Conservation (phyloP, 2,797 vertebrate species). For the Clangula hyemalis region DNA sequence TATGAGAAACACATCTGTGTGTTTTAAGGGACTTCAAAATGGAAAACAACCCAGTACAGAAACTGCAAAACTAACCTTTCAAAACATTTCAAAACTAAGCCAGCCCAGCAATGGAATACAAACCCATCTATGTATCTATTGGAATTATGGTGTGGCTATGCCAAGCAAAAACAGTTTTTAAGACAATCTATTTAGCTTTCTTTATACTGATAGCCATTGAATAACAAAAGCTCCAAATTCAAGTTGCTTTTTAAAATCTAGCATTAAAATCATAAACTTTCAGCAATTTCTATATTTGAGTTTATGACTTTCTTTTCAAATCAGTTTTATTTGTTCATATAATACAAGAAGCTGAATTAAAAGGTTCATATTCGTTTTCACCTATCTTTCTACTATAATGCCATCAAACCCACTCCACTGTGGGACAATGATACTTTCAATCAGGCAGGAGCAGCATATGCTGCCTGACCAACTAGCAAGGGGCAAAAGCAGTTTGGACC, state of each 20-base stretch:
- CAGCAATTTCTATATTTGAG: background rate
- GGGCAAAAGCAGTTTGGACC: background rate
- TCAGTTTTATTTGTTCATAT: background rate
- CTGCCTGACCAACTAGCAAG: background rate
- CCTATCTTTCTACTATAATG: background rate
- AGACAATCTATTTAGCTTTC: background rate
- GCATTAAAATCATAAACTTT: background rate
- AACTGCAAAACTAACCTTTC: background rate
- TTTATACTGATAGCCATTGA: background rate
- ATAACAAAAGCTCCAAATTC: background rate
- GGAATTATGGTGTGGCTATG: background rate
- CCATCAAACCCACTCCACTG: background rate
- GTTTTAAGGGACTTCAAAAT: background rate
- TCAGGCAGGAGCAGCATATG: background rate
- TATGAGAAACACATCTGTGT: background rate
- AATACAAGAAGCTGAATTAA: background rate
- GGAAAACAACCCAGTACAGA: background rate
- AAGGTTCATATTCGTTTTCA: background rate
- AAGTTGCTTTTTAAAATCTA: background rate
- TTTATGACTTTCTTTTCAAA: background rate
- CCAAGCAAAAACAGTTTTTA: background rate
- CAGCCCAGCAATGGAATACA: background rate
- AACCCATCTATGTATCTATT: background rate
- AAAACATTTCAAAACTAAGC: background rate
- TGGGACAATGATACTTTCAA: background rate